phyloP scores from a whole-genome alignment of 2,888 invertebrate species.

The Axea sp. region DNA sequence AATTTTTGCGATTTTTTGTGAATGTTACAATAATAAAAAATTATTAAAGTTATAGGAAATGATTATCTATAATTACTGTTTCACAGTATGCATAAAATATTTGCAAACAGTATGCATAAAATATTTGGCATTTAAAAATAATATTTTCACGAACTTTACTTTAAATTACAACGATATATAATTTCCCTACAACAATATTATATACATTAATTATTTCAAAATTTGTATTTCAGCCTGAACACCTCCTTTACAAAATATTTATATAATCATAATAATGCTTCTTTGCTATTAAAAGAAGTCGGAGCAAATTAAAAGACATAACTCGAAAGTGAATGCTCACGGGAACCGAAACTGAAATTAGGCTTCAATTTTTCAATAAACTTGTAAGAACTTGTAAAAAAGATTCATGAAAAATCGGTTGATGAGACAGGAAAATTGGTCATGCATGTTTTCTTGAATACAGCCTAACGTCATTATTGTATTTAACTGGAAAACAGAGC shows the following conservation, averaged over 20 bases:
- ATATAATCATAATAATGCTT: slow-evolving; percentile 17
- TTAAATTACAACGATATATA: too few relatives aligned
- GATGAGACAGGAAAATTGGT: slow-evolving; percentile 46
- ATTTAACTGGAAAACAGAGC: slow-evolving; percentile 22
- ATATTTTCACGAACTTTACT: too few relatives aligned
- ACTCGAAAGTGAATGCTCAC: slow-evolving; percentile 45
- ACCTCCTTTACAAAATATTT: slow-evolving; percentile 16
- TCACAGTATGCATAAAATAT: too few relatives aligned
- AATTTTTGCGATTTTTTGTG: too few relatives aligned
- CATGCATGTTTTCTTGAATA: slow-evolving; percentile 20
- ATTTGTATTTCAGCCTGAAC: slow-evolving; percentile 10
- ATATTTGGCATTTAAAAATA: too few relatives aligned
- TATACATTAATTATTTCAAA: slow-evolving; percentile 2
- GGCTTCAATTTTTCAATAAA: slow-evolving; percentile 19
- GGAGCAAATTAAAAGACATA: slow-evolving; percentile 12
- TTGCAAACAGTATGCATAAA: too few relatives aligned
- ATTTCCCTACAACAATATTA: too few relatives aligned
- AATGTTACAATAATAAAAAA: too few relatives aligned
- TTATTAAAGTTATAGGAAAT: too few relatives aligned
- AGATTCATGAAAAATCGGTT: slow-evolving; percentile 52
- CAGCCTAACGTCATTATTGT: slow-evolving; percentile 11
- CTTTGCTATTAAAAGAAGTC: slow-evolving; percentile 21
- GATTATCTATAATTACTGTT: too few relatives aligned
- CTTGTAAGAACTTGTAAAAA: slow-evolving; percentile 52
- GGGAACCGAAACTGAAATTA: slow-evolving; percentile 10